Conservation (phyloP, 2,797 vertebrate species). For the Anguilla marmorata region DNA sequence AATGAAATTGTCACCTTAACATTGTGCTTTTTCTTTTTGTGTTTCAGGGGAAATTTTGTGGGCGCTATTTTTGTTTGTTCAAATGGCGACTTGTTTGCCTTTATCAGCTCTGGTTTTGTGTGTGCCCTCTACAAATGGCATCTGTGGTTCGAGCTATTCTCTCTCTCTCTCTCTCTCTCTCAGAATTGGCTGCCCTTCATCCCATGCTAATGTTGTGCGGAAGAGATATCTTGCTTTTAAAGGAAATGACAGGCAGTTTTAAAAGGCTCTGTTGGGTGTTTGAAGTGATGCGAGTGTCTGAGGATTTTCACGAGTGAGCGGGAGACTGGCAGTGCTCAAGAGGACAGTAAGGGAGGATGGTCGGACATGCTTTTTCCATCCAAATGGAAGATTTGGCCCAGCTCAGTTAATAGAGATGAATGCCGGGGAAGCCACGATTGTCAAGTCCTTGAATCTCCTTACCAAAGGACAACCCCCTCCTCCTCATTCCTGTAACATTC, state of each 20-base stretch:
- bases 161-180: conserved; percentile 65
- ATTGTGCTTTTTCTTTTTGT: neutral
- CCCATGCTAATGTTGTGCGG: conserved; percentile 69
- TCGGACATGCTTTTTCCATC: conserved; percentile 69
- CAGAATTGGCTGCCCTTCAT: conserved; percentile 67
- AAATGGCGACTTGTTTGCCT: conserved; percentile 15
- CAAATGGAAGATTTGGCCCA: conserved; percentile 74
- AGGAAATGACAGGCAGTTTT: conserved; percentile 70
- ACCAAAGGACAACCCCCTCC: conserved; percentile 52
- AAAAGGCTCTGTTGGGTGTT: conserved; percentile 67
- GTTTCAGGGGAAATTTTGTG: neutral
- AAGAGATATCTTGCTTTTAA: conserved; percentile 71
- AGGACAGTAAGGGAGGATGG: conserved; percentile 72
- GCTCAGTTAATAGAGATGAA: conserved; percentile 79
- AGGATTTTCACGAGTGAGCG: conserved; percentile 73
- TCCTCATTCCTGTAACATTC: conserved; percentile 59
- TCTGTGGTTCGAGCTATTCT: conserved; percentile 64
- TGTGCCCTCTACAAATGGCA: conserved; percentile 60
- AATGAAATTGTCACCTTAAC: neutral
- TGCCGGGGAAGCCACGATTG: conserved; percentile 73
- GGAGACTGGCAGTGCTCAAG: conserved; percentile 73
- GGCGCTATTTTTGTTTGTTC: neutral
- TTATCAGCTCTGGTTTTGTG: conserved; percentile 52
- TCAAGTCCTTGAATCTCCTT: conserved; percentile 73
- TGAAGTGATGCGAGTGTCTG: conserved; percentile 77